Conservation (phyloP, 2,113 vertebrate species). For the Dicaeum eximium region DNA sequence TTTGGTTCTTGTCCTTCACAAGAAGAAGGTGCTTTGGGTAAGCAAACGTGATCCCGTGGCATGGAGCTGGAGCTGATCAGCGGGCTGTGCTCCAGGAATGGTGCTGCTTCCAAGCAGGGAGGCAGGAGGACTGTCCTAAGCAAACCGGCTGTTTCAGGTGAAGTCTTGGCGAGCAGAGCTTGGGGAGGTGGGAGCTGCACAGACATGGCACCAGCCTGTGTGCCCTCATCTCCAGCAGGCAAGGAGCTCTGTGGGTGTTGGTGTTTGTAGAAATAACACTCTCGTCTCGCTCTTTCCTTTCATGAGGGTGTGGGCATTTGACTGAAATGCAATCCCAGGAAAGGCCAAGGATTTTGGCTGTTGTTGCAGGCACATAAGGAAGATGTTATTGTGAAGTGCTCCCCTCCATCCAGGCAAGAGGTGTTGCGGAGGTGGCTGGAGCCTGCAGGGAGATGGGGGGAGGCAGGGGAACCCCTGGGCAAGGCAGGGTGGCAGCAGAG, state of each 20-base stretch:
- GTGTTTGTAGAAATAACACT: neutral
- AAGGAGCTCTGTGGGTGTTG: neutral
- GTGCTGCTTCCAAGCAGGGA: neutral
- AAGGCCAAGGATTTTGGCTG: neutral
- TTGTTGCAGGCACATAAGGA: neutral
- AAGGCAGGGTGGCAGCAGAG: neutral
- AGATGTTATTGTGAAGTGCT: neutral
- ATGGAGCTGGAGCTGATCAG: neutral
- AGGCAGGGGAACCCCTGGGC: neutral
- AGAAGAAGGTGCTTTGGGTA: neutral
- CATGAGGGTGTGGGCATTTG: neutral
- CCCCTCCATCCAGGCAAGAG: neutral
- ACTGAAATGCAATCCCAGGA: neutral
- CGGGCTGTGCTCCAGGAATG: accelerated
- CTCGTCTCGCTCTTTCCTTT: neutral
- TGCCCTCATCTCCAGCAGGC: neutral
- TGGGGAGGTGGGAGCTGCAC: neutral
- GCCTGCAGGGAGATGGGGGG: neutral
- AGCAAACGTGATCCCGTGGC: accelerated
- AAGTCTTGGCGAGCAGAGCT: neutral
- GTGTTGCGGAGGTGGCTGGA: neutral
- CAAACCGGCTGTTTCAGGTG: neutral
- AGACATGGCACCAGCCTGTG: neutral
- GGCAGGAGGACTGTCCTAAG: neutral
- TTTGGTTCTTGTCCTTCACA: neutral